Base-by-base conservation (phyloP, 2,888 invertebrate genomes). In the Neria commutata region DNA sequence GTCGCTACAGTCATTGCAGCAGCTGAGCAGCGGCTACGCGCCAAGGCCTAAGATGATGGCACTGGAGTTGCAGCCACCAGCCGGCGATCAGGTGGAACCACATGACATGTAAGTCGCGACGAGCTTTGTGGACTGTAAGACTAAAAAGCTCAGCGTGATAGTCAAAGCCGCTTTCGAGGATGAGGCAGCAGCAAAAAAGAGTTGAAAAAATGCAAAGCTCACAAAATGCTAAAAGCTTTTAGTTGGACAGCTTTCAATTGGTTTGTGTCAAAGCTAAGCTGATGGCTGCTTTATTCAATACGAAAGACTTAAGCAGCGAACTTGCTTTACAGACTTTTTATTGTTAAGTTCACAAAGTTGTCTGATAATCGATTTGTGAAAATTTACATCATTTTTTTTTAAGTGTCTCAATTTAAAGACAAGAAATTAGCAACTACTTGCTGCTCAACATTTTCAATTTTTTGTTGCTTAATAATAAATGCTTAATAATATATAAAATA, bases 21-120 rank as follows among this genome's bases (percentile, higher is more conserved):
- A 67, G 50, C 64, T 66, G 25, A 76, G 67, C 49, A 67, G 62
- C 4, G 73, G 67, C 26, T 74, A 72, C 52, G 61, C 69, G 3
- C 52, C 74, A 53, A 75, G 71, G 49, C 46, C 58, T 11, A 66
- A 67, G 49, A 50, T 65, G 34, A 54, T 21, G 33, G 60, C 63
- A 21, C 52, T 58, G 49, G 33, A 68, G 53, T 16, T 74, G 47
- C 53, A 49, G n/a, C 58, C 57, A 29, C 45, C 54, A 25, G 19
- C 65, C 17, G 64, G 25, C 26, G 58, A 54, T n/a, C 33, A 21
- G 14, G 17, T 53, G 54, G 40, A 10, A 56, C 40, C 62, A 11
- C 29, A 50, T 10, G 26, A 23, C 29, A 14, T 3, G 56, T 56
- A 56, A 56, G 56, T 56, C 14, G 37, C 11, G n/a, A n/a, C n/a